Evolutionary conservation across 1,140 invertebrate species (phyloP), one percentile per base, ranked within the genome.

Genomic region (Nixonia krombeini): DNA sequence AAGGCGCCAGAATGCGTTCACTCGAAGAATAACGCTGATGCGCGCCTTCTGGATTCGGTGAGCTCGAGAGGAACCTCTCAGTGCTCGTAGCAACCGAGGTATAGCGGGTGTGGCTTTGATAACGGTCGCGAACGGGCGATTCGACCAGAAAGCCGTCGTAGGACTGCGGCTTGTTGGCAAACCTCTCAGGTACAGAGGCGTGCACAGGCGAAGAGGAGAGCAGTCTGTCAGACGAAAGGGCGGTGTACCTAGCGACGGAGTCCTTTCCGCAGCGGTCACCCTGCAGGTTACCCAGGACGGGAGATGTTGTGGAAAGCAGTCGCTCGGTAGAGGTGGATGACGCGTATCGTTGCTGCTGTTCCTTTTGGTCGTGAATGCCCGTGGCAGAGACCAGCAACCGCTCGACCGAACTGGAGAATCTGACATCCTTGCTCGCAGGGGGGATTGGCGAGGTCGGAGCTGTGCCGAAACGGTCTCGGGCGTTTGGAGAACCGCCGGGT

Each of bases 21-120:
- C 67, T 79, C 7, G 82, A 75, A 9, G 82, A 75, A 42, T 84
- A 84, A 17, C 81, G 65, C 10, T 83, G 80, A 33, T 83, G 80
- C 12, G 72, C 18, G 12, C 35, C 70, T 44, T 84, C 83, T 1
- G 74, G 61, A 57, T 82, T 84, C 15, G 79, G 70, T 15, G 80
- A 79, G 31, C 41, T 78, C 29, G 82, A 69, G 4, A 83, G 57
- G 28, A 78, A 82, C 37, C 76, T 79, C n/a, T 83, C 81, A 7
- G 64, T 28, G 38, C 56, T 67, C 23, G 66, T 68, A 10, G 74
- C 56, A 25, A 76, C 67, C 42, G 70, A 46, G 38, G 72, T 44
- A 50, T 76, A 83, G 1, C 79, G 57, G 8, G 83, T 76, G 8
- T 78, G 81, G 6, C 68, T 65, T 9, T 78, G 51, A 38, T 83